Evolutionary conservation across 2,888 invertebrate species (phyloP).

Genomic region (Paralinhomoeus sp.): DNA sequence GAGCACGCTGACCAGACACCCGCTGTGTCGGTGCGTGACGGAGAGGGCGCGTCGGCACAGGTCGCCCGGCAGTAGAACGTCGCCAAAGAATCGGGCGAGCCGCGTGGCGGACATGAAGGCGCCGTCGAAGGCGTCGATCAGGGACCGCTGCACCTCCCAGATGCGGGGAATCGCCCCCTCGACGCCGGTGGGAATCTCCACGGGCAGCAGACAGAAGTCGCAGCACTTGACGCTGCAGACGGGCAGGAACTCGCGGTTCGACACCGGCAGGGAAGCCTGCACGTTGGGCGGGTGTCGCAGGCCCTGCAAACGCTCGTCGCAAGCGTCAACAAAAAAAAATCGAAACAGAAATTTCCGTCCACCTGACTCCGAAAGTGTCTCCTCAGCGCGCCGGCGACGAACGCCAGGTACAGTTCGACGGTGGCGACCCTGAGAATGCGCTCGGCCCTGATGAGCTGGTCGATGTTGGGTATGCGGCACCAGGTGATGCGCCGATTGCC

Average conservation of each 20-base stretch:
- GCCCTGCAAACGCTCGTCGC: slow-evolving; percentile 7
- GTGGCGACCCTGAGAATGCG: slow-evolving; percentile 8
- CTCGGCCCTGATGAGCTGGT: slow-evolving; percentile 8
- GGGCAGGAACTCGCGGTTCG: slow-evolving; percentile 5
- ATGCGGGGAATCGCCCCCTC: slow-evolving; percentile 38
- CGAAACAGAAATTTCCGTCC: neutral
- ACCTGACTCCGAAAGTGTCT: slow-evolving; percentile 6
- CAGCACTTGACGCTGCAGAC: slow-evolving; percentile 3
- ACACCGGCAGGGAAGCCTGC: slow-evolving; percentile 7
- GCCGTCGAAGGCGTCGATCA: slow-evolving; percentile 25
- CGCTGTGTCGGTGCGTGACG: neutral
- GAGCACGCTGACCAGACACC: neutral
- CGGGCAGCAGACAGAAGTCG: slow-evolving; percentile 18
- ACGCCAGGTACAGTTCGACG: slow-evolving; percentile 8
- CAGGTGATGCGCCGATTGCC: slow-evolving; percentile 3
- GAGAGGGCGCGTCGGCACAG: neutral
- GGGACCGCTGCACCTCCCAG: slow-evolving; percentile 34
- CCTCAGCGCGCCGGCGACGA: slow-evolving; percentile 10
- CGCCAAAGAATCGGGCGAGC: neutral
- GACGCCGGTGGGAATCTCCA: slow-evolving; percentile 32
- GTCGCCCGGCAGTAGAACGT: neutral
- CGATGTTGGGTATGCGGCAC: slow-evolving; percentile 5
- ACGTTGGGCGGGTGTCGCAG: slow-evolving; percentile 10
- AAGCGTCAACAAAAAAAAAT: neutral
- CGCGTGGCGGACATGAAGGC: slow-evolving; percentile 5